Conservation (phyloP, 2,113 vertebrate species). For the Meles meles region DNA sequence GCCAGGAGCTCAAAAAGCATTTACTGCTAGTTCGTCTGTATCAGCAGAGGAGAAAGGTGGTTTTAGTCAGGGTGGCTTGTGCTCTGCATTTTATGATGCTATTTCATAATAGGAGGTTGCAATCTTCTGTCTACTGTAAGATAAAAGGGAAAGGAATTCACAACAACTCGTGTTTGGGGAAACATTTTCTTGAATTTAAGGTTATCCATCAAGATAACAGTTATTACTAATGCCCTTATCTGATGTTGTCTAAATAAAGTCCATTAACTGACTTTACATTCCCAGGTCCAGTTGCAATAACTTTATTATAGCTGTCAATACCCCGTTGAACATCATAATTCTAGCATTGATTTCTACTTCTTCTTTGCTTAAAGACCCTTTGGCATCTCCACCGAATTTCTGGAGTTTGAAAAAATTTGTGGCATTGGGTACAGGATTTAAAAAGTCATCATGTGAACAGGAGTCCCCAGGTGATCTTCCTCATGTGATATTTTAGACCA, state of each 20-base stretch:
- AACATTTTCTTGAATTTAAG: slow-evolving; percentile 77
- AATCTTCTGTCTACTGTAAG: slow-evolving; percentile 67
- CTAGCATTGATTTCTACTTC: slow-evolving; percentile 73
- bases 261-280: slow-evolving; percentile 70
- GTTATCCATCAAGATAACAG: slow-evolving; percentile 68
- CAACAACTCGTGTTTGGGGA: slow-evolving; percentile 65
- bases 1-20: slow-evolving; percentile 72
- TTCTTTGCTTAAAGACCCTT: slow-evolving; percentile 70
- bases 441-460: neutral
- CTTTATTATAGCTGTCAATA: slow-evolving; percentile 78
- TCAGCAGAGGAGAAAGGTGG: slow-evolving; percentile 63
- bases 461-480: neutral
- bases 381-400: slow-evolving; percentile 64
- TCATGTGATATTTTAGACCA: slow-evolving; percentile 21
- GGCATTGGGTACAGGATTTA: slow-evolving; percentile 17
- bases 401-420: slow-evolving; percentile 30
- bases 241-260: slow-evolving; percentile 72
- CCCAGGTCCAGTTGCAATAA: slow-evolving; percentile 66
- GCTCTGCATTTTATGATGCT: slow-evolving; percentile 74
- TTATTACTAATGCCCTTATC: slow-evolving; percentile 73
- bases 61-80: slow-evolving; percentile 59
- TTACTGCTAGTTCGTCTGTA: slow-evolving; percentile 67
- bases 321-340: slow-evolving; percentile 73
- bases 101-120: slow-evolving; percentile 70
- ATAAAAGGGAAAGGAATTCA: slow-evolving; percentile 70